Evolutionary conservation across 1,140 invertebrate species (phyloP).

Genomic region (Atta colombica): DNA sequence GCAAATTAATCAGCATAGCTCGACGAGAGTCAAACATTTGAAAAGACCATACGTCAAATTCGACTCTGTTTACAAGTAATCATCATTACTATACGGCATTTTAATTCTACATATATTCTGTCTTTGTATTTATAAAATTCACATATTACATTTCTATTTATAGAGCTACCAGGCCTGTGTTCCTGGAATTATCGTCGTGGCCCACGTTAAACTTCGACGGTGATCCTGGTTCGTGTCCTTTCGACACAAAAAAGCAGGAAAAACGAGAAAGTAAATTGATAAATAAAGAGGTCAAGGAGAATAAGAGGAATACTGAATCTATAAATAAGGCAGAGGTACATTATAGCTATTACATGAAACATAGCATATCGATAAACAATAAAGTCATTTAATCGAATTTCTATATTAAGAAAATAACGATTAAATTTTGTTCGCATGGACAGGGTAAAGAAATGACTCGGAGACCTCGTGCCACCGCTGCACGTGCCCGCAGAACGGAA

Average conservation of each 20-base stretch:
- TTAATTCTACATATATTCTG: background rate
- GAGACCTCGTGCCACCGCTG: conserved; percentile 88
- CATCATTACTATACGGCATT: background rate
- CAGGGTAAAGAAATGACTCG: conserved; percentile 88
- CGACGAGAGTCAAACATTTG: conserved; percentile 82
- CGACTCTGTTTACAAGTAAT: conserved; percentile 86
- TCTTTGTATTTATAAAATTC: background rate
- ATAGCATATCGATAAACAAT: background rate
- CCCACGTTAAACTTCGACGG: conserved; percentile 85
- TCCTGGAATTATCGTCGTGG: conserved; percentile 85
- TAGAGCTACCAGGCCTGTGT: conserved; percentile 85
- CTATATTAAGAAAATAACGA: background rate
- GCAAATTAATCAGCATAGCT: conserved; percentile 73
- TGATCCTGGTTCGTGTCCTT: conserved; percentile 83
- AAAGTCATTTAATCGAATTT: conserved; percentile 20
- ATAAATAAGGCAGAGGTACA: conserved; percentile 79
- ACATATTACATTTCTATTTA: conserved; percentile 40
- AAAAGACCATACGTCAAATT: conserved; percentile 86
- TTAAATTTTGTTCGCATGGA: conserved; percentile 35
- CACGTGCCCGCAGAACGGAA: conserved; percentile 86
- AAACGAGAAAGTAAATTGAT: conserved; percentile 70
- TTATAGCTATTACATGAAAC: conserved; percentile 11
- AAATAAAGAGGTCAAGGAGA: conserved; percentile 82
- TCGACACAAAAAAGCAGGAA: conserved; percentile 76
- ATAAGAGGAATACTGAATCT: conserved; percentile 75